Evolutionary conservation across 1,140 invertebrate species (phyloP), one percentile per base, ranked within the genome.

Genomic region (Aphelinus atriplicis): DNA sequence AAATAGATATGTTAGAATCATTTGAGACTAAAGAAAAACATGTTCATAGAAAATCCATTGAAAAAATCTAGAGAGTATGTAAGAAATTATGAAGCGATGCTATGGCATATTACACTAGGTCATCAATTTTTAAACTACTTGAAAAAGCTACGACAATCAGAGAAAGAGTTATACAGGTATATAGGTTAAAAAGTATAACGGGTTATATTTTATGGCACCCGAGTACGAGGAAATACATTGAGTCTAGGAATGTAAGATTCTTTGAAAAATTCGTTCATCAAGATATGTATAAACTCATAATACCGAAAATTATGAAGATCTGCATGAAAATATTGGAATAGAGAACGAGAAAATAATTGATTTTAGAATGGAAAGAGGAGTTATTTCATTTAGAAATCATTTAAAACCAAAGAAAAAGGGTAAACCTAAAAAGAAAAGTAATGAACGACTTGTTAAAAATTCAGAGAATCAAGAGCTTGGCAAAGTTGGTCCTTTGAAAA

Each of bases 1-100:
- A 55, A 5, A 55, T 42, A 43, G 60, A 62, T 26, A 46, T 77
- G 50, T 53, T 78, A 26, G 48, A 53, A 9, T 10, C 42, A 42
- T 9, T 53, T 5, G 61, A 73, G 42, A 77, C 57, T 55, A n/a
- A 78, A 6, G 43, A 79, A 67, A 73, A 69, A 26, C 7, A 45
- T 79, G 7, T 6, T 75, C 10, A 63, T 43, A 58, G 60, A 71
- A 51, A 61, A 76, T 67, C 53, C 66, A 9, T 45, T 72, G n/a
- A 68, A 65, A 50, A 56, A 66, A 7, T 50, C 50, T 67, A 65
- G 61, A 42, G 66, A 69, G 62, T 47, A 58, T n/a, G 57, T 53
- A 42, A 76, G 64, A 43, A 50, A 57, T 6, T 79, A 50, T 68
- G 79, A 26, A 26, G 26, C 26, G 26, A 26, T 26, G 26, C 26